Evolutionary conservation across 2,888 invertebrate species (phyloP).

Genomic region (Drosophila multiciliata): DNA sequence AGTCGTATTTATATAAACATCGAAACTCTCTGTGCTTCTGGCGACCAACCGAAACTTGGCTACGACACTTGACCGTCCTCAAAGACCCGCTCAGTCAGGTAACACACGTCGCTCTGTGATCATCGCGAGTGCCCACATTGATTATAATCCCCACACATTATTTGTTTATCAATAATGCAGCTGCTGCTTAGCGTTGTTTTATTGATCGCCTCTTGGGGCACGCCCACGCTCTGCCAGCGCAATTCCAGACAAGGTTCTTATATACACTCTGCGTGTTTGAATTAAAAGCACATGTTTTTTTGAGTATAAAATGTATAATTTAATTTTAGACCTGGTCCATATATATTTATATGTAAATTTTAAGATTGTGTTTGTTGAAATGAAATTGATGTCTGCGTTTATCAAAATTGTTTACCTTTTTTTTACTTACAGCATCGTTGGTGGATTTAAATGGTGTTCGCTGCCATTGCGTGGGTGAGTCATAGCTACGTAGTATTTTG

Average conservation of each 20-base stretch:
- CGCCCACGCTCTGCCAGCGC: conserved; percentile 59
- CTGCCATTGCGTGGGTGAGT: conserved; percentile 77
- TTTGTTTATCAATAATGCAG: conserved; percentile 39
- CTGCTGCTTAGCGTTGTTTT: conserved; percentile 43
- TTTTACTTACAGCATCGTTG: conserved; percentile 26
- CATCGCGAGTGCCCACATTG: conserved; percentile 30
- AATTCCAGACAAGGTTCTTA: conserved; percentile 66
- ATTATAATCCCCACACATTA: background rate
- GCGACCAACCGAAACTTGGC: conserved; percentile 27
- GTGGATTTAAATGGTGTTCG: conserved; percentile 43
- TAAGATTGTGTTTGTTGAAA: background rate
- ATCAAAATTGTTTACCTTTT: background rate
- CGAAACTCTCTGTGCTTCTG: background rate
- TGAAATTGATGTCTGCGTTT: conserved; percentile 12
- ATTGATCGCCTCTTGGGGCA: conserved; percentile 39
- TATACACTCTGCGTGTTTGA: conserved; percentile 19
- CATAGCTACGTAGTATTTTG: background rate
- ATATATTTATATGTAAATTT: background rate
- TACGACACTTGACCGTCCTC: conserved; percentile 27
- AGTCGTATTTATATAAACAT: conserved; percentile 34
- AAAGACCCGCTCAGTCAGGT: conserved; percentile 65
- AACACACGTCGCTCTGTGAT: conserved; percentile 53
- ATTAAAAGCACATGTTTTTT: conserved; percentile 7
- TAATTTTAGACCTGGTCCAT: background rate
- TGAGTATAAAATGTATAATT: background rate